A percentile compares a stretch with the other conserved stretches of the same genome.
Conservation (phyloP, 1,140 invertebrate species). For the Papilio helenus region DNA sequence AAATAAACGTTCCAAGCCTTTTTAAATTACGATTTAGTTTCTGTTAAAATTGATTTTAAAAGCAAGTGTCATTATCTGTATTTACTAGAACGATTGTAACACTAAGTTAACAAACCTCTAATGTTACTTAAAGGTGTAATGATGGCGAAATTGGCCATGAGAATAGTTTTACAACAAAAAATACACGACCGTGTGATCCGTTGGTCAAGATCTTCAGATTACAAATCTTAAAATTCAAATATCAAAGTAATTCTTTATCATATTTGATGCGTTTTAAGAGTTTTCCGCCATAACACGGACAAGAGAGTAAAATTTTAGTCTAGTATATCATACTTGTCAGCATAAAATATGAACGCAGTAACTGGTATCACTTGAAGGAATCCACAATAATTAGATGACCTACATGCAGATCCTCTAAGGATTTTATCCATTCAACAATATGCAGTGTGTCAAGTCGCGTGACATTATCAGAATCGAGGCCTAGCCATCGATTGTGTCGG, state of each 20-base stretch:
- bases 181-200: not conserved
- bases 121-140: not conserved
- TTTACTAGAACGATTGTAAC: not conserved
- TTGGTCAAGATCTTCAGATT: not conserved
- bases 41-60: not conserved
- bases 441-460: not conserved
- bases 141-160: not conserved
- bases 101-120: not conserved
- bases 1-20: too few species aligned
- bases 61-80: not conserved
- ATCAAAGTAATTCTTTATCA: not conserved
- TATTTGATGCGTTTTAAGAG: too few species aligned
- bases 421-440: not conserved
- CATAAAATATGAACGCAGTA: not conserved
- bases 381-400: not conserved
- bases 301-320: too few species aligned
- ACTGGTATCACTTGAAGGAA: not conserved
- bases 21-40: too few species aligned
- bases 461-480: slow-evolving; percentile 7
- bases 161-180: not conserved
- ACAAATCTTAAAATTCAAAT: not conserved
- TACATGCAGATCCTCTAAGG: not conserved
- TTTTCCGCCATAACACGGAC: too few species aligned
- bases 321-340: not conserved
- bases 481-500: not conserved